Evolutionary conservation across 2,888 invertebrate genomes (phyloP).

Genomic region (Xestia rhomboidea): DNA sequence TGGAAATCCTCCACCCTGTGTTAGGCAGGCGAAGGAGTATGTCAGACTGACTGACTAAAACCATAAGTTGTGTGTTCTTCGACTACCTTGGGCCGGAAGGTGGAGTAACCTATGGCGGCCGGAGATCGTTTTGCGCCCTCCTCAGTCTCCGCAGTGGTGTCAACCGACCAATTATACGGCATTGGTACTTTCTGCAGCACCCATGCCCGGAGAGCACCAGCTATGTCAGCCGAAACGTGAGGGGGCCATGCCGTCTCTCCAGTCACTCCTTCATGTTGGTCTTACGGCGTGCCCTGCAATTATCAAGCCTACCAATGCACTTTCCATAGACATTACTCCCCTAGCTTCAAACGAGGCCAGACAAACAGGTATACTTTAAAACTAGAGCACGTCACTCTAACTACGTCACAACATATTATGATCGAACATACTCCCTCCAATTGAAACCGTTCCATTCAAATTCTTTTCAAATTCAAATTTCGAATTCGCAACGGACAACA

Average conservation of each 20-base stretch:
- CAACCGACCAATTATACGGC: not conserved
- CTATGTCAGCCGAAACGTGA: not conserved
- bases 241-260: not conserved
- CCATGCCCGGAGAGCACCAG: not conserved
- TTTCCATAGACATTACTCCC: constrained; percentile 29
- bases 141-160: no score
- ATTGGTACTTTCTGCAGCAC: not conserved
- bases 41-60: no score
- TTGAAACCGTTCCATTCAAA: constrained; percentile 72
- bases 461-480: constrained; percentile 83
- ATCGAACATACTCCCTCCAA: constrained; percentile 66
- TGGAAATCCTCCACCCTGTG: no score
- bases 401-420: constrained; percentile 65
- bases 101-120: no score
- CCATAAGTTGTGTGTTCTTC: no score
- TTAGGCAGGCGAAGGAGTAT: no score
- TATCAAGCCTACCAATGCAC: constrained; percentile 18
- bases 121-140: not conserved
- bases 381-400: constrained; percentile 57
- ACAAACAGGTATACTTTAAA: constrained; percentile 34
- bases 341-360: constrained; percentile 5
- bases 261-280: not conserved
- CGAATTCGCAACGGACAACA: constrained; percentile 77
- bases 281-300: not conserved
- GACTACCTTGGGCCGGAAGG: no score